Evolutionary conservation across 2,888 invertebrate species (phyloP).

Genomic region (Dryococelus australis): DNA sequence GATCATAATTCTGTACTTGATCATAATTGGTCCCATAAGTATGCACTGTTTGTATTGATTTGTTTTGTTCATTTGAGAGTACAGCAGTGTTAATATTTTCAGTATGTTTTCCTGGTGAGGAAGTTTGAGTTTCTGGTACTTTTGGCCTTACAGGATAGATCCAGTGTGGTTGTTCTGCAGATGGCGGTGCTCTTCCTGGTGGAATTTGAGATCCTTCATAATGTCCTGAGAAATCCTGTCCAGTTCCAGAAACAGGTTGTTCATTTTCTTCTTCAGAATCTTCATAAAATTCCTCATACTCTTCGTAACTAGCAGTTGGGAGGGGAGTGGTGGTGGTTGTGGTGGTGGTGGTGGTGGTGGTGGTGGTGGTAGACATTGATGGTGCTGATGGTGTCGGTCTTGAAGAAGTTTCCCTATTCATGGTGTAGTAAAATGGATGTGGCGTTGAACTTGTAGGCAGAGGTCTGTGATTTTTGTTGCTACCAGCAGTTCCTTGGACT

Average conservation of each 20-base stretch:
- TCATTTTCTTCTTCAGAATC: conserved; percentile 42
- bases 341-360: conserved; percentile 45
- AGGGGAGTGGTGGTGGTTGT: conserved; percentile 46
- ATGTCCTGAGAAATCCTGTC: neutral
- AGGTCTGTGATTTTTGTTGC: conserved; percentile 36
- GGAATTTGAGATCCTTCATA: neutral
- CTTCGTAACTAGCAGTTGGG: conserved; percentile 47
- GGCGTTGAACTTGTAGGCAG: conserved; percentile 41
- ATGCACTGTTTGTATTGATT: neutral
- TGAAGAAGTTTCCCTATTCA: conserved; percentile 40
- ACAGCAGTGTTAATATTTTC: neutral
- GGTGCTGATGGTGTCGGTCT: conserved; percentile 27
- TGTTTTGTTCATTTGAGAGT: neutral
- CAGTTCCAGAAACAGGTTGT: neutral
- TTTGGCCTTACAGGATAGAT: neutral
- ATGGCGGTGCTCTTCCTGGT: neutral
- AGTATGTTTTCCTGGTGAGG: neutral
- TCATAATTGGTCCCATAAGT: neutral
- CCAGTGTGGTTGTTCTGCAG: neutral
- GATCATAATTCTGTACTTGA: neutral
- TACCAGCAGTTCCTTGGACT: conserved; percentile 64
- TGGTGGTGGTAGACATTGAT: conserved; percentile 41
- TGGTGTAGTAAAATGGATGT: conserved; percentile 48
- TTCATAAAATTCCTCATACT: conserved; percentile 53
- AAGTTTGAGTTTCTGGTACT: neutral